Evolutionary conservation across 92 coral and sea anemone genomes (phyloP).

Genomic region (Blastomussa wellsi): DNA sequence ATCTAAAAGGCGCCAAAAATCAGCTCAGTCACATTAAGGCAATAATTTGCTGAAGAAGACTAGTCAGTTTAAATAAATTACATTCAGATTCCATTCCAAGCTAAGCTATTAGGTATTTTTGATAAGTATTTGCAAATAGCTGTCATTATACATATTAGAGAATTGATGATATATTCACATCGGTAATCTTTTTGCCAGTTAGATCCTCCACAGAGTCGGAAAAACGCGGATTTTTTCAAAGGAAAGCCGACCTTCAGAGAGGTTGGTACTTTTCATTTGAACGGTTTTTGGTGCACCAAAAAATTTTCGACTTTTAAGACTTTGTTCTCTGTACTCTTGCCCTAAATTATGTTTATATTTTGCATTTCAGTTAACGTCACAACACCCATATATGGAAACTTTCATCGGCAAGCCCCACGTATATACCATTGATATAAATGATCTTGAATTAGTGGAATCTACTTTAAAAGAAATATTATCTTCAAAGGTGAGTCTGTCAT

Average conservation of each 20-base stretch:
- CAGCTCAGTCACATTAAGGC: too few species aligned
- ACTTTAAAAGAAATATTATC: conserved; percentile 21
- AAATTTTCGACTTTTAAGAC: too few species aligned
- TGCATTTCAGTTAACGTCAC: conserved; percentile 23
- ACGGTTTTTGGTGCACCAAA: neutral
- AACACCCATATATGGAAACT: conserved; percentile 42
- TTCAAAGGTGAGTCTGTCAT: neutral
- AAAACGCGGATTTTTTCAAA: conserved; percentile 70
- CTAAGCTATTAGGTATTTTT: too few species aligned
- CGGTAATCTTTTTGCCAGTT: conserved; percentile 41
- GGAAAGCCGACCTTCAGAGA: conserved; percentile 60
- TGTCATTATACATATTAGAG: too few species aligned
- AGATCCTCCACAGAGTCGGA: conserved; percentile 77
- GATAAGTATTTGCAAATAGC: too few species aligned
- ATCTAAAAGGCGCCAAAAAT: too few species aligned
- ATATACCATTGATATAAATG: conserved; percentile 26
- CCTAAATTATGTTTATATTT: neutral
- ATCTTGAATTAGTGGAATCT: conserved; percentile 25
- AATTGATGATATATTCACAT: neutral
- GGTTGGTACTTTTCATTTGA: conserved; percentile 2
- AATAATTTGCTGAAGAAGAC: too few species aligned
- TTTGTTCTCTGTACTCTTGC: too few species aligned
- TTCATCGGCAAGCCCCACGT: conserved; percentile 33
- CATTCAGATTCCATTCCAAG: too few species aligned
- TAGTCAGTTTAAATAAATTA: too few species aligned